Conservation (phyloP, 1,140 invertebrate species). For the Ridgeia piscesae region DNA sequence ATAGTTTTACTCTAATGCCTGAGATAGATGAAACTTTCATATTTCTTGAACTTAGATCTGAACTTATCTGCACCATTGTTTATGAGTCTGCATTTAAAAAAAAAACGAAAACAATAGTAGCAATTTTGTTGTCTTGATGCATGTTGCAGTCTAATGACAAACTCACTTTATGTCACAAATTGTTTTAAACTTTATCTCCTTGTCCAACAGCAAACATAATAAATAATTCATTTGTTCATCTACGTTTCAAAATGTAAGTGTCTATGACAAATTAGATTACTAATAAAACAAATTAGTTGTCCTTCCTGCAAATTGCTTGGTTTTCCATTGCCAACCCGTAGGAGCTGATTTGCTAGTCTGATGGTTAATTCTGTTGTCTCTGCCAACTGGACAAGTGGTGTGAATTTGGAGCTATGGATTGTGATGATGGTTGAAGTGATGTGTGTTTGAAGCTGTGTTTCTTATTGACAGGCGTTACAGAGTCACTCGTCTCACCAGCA, state of each 20-base stretch:
- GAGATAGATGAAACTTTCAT: not conserved
- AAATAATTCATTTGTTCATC: no score
- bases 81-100: not conserved
- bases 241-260: no score
- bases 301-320: no score
- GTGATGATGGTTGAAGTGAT: not conserved
- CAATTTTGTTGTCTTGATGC: not conserved
- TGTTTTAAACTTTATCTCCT: no score
- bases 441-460: not conserved
- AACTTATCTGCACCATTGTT: not conserved
- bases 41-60: no score
- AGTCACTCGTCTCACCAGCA: constrained; percentile 54
- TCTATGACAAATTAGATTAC: no score
- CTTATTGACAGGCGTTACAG: constrained; percentile 46
- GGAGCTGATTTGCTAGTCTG: not conserved
- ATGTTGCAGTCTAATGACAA: not conserved
- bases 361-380: constrained; percentile 8
- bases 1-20: no score
- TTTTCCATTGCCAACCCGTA: no score
- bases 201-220: no score
- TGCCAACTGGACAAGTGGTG: not conserved
- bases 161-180: not conserved
- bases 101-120: no score
- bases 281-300: no score
- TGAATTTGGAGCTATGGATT: not conserved